Evolutionary conservation across 2,113 vertebrate species (phyloP).

Genomic region (Marcusenius ussheri): DNA sequence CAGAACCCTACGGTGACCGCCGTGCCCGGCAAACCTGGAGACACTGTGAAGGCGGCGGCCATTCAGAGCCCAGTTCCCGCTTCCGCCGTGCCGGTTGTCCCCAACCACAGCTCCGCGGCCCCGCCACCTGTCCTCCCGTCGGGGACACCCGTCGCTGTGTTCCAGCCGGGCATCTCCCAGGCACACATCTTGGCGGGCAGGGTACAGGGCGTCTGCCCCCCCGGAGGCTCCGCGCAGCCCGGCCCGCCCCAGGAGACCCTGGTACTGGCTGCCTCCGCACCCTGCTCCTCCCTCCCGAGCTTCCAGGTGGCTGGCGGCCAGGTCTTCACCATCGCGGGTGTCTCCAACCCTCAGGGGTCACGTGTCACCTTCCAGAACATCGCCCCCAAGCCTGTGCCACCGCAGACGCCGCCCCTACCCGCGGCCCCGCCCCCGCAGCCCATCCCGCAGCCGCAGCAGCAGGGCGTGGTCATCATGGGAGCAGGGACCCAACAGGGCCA

Average conservation of each 20-base stretch:
- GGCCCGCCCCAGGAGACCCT: conserved; percentile 76
- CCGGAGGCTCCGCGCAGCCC: conserved; percentile 67
- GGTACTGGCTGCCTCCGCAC: conserved; percentile 66
- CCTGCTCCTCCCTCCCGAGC: conserved; percentile 76
- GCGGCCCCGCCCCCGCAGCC: conserved; percentile 62
- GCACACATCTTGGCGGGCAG: conserved; percentile 83
- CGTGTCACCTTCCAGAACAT: conserved; percentile 96
- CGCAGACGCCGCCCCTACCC: conserved; percentile 57
- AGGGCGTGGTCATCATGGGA: conserved; percentile 90
- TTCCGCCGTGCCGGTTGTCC: conserved; percentile 57
- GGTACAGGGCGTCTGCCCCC: conserved; percentile 78
- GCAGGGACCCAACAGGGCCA: conserved; percentile 81
- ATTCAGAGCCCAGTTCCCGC: conserved; percentile 75
- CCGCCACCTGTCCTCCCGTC: conserved; percentile 77
- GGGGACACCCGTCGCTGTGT: conserved; percentile 82
- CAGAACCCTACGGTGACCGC: conserved; percentile 65
- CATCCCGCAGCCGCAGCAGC: conserved; percentile 66
- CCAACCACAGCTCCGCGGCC: conserved; percentile 74
- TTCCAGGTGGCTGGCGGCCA: conserved; percentile 79
- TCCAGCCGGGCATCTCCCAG: conserved; percentile 85
- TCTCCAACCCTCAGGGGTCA: conserved; percentile 73
- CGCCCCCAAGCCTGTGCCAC: conserved; percentile 84
- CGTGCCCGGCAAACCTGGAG: conserved; percentile 73
- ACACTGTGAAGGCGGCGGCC: conserved; percentile 69
- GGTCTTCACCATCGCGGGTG: conserved; percentile 72